Percentiles rank a stretch among this genome's conserved stretches.
Conservation (phyloP, 2,113 vertebrate species). For the Hystrix cristata region DNA sequence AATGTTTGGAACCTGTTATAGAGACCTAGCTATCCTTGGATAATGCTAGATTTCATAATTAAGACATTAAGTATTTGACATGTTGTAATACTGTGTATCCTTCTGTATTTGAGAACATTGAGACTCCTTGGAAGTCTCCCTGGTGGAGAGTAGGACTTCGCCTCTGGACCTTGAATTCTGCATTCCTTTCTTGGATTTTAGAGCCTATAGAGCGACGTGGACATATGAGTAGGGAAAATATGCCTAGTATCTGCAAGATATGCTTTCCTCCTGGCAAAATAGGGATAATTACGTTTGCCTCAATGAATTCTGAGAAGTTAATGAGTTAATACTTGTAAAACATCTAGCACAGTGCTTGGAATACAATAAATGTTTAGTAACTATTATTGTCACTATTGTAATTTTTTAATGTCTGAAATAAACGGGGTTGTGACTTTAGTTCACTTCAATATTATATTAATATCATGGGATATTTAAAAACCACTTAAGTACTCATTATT, state of each 20-base stretch:
- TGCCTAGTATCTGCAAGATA: background rate
- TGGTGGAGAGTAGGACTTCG: background rate
- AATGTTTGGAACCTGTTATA: constrained; percentile 10
- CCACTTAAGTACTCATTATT: background rate
- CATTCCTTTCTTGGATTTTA: background rate
- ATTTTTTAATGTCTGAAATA: background rate
- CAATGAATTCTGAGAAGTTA: background rate
- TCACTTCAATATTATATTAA: background rate
- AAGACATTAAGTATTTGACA: background rate
- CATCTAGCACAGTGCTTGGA: background rate
- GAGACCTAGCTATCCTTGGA: background rate
- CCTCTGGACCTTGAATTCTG: background rate
- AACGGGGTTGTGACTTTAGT: background rate
- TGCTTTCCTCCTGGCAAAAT: background rate
- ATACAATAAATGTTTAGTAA: background rate
- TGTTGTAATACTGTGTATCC: background rate
- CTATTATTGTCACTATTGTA: background rate
- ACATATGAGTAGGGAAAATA: background rate
- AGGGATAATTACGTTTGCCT: background rate
- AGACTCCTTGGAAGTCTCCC: background rate
- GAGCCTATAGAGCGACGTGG: background rate
- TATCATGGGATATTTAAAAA: background rate
- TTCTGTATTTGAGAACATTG: background rate
- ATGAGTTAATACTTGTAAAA: background rate
- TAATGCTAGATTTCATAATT: background rate